Evolutionary conservation across 2,113 vertebrate species (phyloP), one percentile per base, ranked within the genome.

Genomic region (Ptilonorhynchus violaceus): DNA sequence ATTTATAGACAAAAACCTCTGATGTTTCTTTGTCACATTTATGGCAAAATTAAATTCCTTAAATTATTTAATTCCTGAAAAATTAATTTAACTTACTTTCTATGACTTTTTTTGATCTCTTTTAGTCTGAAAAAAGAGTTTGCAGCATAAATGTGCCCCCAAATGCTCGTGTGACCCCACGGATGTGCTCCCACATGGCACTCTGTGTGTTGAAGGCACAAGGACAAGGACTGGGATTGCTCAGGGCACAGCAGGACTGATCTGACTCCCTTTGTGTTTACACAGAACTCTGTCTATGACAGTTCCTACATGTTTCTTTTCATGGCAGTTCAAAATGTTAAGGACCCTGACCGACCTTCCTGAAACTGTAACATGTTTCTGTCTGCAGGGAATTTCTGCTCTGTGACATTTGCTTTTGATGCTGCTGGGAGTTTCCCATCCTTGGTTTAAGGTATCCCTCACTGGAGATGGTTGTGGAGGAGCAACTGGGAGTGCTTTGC

Each of bases 301-400:
- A 30, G 23, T 24, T 55, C 56, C 39, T 25, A 1, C 2, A 5
- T 5, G 7, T 37, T 78, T 74, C 35, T 86, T 67, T 52, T 52
- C 5, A 20, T 5, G n/a, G 66, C 50, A 73, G 7, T 18, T 70
- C 16, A 28, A 37, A 62, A 30, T 10, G 7, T 23, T 27, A 27
- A 4, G 22, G 31, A 44, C n/a, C 20, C 18, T 50, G 23, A 23
- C 0, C 0, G 1, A 39, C 31, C 13, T 47, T 24, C 46, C 47
- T 37, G 84, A 30, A 67, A 31, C 24, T 5, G 0, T 6, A 3
- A 7, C 7, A 1, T 10, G 14, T 25, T 72, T 52, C 11, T 24
- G 15, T 44, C 13, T 5, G 35, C 10, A 24, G 42, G 52, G 42
- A 35, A 68, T 59, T 53, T 52, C 74, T 88, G 19, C 39, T 35